These are phyloP conservation scores for Ophion ellenae DNA, from an alignment of 2,888 invertebrate genomes.

Conservation along the genomic window DNA sequence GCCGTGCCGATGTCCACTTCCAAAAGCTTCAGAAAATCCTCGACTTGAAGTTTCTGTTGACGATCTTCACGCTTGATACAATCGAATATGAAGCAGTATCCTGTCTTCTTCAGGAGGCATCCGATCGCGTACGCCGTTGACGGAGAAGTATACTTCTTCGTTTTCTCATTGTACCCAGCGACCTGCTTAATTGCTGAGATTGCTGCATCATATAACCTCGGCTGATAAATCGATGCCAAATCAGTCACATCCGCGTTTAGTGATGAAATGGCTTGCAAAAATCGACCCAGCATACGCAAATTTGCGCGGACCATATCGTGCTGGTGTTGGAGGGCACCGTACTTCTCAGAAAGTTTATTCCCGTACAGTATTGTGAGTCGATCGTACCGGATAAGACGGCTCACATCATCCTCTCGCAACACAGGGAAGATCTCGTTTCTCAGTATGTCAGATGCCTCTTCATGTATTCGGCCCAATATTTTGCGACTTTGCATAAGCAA, in stretches of 20 bases:
- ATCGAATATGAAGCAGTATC: not conserved
- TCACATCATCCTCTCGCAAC: conserved; percentile 58
- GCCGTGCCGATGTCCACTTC: conserved; percentile 36
- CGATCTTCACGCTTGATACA: conserved; percentile 30
- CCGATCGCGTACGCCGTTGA: conserved; percentile 1
- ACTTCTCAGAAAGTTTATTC: conserved; percentile 29
- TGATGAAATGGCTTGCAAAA: conserved; percentile 19
- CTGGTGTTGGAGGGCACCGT: conserved; percentile 44
- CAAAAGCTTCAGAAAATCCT: conserved; percentile 8
- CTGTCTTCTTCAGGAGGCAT: not conserved
- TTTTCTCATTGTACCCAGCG: not conserved
- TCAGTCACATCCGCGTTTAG: conserved; percentile 36
- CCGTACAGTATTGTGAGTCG: conserved; percentile 58
- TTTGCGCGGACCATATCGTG: conserved; percentile 56
- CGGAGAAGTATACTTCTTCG: not conserved
- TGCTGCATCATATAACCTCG: conserved; percentile 35
- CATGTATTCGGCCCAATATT: conserved; percentile 61
- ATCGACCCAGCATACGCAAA: conserved; percentile 44
- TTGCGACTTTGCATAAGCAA: conserved; percentile 31
- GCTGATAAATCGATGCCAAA: conserved; percentile 46
- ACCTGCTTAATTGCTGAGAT: conserved; percentile 1
- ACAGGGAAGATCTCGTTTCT: conserved; percentile 62
- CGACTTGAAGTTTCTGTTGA: not conserved
- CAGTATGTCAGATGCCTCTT: conserved; percentile 51
- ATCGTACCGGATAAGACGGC: conserved; percentile 62